Conservation (phyloP, 2,888 invertebrate species). For the Dendrolimus houi region DNA sequence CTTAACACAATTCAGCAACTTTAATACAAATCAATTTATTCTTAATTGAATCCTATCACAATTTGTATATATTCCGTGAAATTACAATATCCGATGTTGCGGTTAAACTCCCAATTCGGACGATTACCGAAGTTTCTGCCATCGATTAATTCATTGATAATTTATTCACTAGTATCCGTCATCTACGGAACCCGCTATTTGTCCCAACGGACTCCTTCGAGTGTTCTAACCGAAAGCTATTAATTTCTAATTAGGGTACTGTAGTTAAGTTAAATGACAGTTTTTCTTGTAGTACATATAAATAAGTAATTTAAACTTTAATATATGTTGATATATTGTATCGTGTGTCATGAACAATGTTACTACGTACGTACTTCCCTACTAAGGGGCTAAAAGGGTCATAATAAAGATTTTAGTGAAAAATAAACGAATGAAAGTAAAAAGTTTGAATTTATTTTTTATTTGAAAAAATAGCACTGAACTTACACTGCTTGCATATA, state of each 20-base stretch:
- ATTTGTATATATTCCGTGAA: neutral
- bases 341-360: too few species aligned
- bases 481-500: too few species aligned
- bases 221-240: conserved; percentile 45
- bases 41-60: neutral
- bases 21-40: neutral
- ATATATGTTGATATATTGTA: too few species aligned
- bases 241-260: conserved; percentile 12
- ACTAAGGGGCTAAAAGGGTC: too few species aligned
- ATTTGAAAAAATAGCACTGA: too few species aligned
- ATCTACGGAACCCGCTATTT: conserved; percentile 31
- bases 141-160: conserved; percentile 40
- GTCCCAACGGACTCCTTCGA: conserved; percentile 34
- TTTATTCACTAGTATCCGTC: conserved; percentile 55
- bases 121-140: conserved; percentile 15
- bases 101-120: neutral
- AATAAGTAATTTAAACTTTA: neutral
- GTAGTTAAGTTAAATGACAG: neutral
- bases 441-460: too few species aligned
- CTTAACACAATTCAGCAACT: too few species aligned
- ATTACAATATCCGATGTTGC: neutral
- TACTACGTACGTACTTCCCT: too few species aligned
- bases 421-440: too few species aligned
- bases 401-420: too few species aligned
- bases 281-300: neutral